These are phyloP conservation scores for Lucifuga dentata DNA, from an alignment of 2,113 vertebrate genomes.

Conservation along the genomic window DNA sequence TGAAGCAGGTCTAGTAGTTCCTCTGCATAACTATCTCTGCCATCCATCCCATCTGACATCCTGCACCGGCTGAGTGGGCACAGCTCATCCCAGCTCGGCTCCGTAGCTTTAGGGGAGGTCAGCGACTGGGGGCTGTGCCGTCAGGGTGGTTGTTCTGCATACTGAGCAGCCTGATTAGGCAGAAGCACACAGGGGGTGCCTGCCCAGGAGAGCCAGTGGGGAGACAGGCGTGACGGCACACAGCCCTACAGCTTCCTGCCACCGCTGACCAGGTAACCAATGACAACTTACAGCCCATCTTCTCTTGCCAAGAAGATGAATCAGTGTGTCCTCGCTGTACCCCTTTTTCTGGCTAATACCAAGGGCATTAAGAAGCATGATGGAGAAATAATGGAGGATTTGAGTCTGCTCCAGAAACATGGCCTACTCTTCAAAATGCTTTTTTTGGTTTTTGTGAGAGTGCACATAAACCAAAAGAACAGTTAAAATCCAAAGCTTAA, in stretches of 20 bases:
- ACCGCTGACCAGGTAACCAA: conserved; percentile 59
- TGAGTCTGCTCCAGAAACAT: too few species aligned
- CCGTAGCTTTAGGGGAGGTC: conserved; percentile 78
- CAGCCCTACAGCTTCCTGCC: conserved; percentile 55
- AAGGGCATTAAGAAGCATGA: too few species aligned
- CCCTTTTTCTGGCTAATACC: not conserved
- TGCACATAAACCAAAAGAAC: too few species aligned
- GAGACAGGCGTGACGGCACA: conserved; percentile 70
- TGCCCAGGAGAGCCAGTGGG: conserved; percentile 53
- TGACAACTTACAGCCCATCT: conserved; percentile 49
- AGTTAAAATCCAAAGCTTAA: not conserved
- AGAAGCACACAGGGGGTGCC: conserved; percentile 64
- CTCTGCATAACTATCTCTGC: conserved; percentile 69
- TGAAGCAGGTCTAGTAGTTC: conserved; percentile 56
- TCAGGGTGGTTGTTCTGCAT: conserved; percentile 74
- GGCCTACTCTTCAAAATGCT: too few species aligned
- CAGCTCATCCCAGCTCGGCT: conserved; percentile 65
- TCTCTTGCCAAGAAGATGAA: conserved; percentile 13
- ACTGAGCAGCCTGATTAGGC: conserved; percentile 79
- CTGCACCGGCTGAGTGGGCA: conserved; percentile 75
- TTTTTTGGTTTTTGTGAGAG: too few species aligned
- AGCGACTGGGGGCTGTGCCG: conserved; percentile 68
- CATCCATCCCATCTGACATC: conserved; percentile 77
- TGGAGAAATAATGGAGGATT: too few species aligned
- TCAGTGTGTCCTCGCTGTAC: not conserved